Base-by-base conservation (phyloP, 2,113 vertebrate species). In the Pedionomus torquatus region DNA sequence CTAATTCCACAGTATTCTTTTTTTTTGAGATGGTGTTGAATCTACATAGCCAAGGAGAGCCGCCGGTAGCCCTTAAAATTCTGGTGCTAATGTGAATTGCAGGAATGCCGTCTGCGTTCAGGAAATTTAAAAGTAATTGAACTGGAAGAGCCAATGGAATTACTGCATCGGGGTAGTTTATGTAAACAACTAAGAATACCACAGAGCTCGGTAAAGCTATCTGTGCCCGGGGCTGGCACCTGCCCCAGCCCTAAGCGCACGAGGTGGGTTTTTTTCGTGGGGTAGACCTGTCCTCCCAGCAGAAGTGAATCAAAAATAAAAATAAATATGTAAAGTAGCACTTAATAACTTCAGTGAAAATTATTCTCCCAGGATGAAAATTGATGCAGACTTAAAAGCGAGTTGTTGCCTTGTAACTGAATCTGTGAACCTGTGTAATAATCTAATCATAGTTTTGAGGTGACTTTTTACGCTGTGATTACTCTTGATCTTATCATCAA, bases 71-170 rank as follows among this genome's bases (percentile, higher is more conserved):
- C 85, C 58, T 80, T 77, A 70, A 83, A 78, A 75, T 76, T 41
- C 55, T 75, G 74, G 57, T 1, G 1, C n/a, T 78, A 3, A 35
- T 61, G 21, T 41, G 85, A 80, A 18, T 30, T 48, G 58, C 82
- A 91, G 87, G 90, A 93, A 87, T 39, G 84, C 70, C 65, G 52
- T 21, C 49, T 66, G 44, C 37, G 61, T 48, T 84, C 48, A 61
- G 71, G 75, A 82, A 90, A 55, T 81, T 86, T 64, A 28, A 68
- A 86, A 92, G 90, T 86, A 83, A 89, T 90, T 94, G 85, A 94
- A 83, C 80, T 92, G 95, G 93, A 96, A 95, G 95, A 82, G 68
- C 93, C 76, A 84, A 83, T 88, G 92, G 92, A 94, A 94, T 95
- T 55, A 87, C 35, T 78, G 90, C 83, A 80, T 94, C 90, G 85